Conservation (phyloP, 2,113 vertebrate species). For the Proterorhinus semilunaris region DNA sequence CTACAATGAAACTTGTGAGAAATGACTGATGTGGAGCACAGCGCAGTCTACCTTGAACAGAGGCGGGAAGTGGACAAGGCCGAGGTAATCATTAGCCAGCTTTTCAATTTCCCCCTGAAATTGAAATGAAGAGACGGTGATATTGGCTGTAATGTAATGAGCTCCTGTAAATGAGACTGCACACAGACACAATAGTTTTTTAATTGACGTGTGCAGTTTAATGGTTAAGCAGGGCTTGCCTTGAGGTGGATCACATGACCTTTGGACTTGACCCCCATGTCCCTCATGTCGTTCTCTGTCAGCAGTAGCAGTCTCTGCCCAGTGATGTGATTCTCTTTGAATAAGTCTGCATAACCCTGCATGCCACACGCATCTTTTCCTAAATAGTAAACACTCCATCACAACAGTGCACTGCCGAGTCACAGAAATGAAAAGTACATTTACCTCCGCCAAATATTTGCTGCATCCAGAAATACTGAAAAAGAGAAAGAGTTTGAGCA, state of each 20-base stretch:
- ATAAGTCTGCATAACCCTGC: conserved; percentile 86
- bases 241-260: conserved; percentile 97
- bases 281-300: conserved; percentile 89
- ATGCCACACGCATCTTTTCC: conserved; percentile 82
- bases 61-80: conserved; percentile 93
- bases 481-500: conserved; percentile 10
- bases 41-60: conserved; percentile 84
- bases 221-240: conserved; percentile 71
- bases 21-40: conserved; percentile 15
- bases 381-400: conserved; percentile 46
- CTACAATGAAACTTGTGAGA: neutral
- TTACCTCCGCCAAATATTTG: conserved; percentile 91
- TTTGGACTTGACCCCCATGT: conserved; percentile 94
- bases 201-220: neutral
- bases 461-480: conserved; percentile 94
- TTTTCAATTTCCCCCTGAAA: conserved; percentile 92
- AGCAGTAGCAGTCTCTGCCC: conserved; percentile 89
- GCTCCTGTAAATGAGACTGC: neutral
- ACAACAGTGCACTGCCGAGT: neutral
- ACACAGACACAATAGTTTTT: neutral
- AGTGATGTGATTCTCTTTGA: conserved; percentile 96
- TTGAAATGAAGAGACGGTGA: conserved; percentile 37
- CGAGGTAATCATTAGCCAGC: conserved; percentile 91
- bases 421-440: conserved; percentile 29
- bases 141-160: conserved; percentile 8